A percentile compares a stretch with the other conserved stretches of the same genome.
These are phyloP conservation scores for Dicentrarchus labrax DNA, from an alignment of 2,113 vertebrate genomes.

Conservation along the genomic window DNA sequence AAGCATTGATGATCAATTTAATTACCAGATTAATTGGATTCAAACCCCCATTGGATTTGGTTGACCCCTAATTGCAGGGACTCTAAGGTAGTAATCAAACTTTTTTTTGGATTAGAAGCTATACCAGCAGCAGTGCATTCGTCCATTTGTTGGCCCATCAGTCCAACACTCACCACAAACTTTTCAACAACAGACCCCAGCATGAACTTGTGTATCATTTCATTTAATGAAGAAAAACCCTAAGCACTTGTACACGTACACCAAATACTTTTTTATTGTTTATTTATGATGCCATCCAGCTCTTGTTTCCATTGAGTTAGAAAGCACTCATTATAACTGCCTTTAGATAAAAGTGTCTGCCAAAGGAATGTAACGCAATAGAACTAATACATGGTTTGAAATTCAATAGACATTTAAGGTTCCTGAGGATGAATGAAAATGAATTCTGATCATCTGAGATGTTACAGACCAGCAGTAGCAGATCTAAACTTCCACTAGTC, in stretches of 20 bases:
- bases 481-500: not conserved
- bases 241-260: not conserved
- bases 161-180: not conserved
- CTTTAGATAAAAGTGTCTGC: not conserved
- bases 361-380: no score
- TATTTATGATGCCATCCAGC: not conserved
- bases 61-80: not conserved
- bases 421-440: not conserved
- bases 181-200: no score
- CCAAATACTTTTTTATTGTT: not conserved
- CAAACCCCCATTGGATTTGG: not conserved
- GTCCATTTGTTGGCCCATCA: not conserved
- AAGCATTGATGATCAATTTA: slow-evolving; percentile 4
- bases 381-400: not conserved
- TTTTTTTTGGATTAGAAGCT: not conserved
- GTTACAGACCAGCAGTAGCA: not conserved
- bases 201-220: no score
- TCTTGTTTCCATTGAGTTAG: not conserved
- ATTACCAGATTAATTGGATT: not conserved
- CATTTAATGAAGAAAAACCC: no score
- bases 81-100: not conserved
- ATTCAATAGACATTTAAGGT: no score
- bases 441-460: not conserved
- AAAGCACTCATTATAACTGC: not conserved
- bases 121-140: not conserved